Evolutionary conservation across 2,888 invertebrate species (phyloP), one percentile per base, ranked within the genome.

Genomic region (Cristatella mucedo): DNA sequence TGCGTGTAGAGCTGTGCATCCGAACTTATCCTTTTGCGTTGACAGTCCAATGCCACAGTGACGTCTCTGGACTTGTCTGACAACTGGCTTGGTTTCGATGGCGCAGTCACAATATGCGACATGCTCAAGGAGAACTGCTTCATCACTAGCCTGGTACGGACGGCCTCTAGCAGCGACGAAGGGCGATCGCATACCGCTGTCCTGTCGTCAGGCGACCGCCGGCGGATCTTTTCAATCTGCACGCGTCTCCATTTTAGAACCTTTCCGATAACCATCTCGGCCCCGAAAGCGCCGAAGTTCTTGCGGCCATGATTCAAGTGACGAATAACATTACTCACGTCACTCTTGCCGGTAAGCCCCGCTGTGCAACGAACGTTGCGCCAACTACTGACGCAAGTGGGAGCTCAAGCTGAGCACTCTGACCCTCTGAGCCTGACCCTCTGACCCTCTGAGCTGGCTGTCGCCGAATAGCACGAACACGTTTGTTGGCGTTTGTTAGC

Each of bases 91-190:
- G 59, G 61, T 2, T 42, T 45, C 6, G 49, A 52, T n/a, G 65
- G 65, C 20, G 61, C 62, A 4, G 21, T 50, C 16, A 49, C 56
- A 11, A 48, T 65, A 7, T 58, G 56, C 50, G 58, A 61, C 24
- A 63, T 64, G 63, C 49, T 66, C 13, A 59, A 53, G 42, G 66
- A 66, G 48, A 66, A 66, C 48, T 61, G 63, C 43, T 65, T 60
- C 45, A 63, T 66, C 16, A 56, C 60, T 32, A 51, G 61, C 37
- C 41, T 64, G 44, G 64, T 61, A 49, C 49, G 50, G 48, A 22
- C 32, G n/a, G n/a, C n/a, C n/a, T n/a, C n/a, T n/a, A n/a, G n/a
- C n/a, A n/a, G n/a, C n/a, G n/a, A n/a, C n/a, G n/a, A n/a, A n/a
- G n/a, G n/a, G n/a, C n/a, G n/a, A n/a, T n/a, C n/a, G n/a, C n/a